Base-by-base conservation (phyloP, 35 echinoderm and acorn worm species). In the Strongylocentrotus purpuratus region DNA sequence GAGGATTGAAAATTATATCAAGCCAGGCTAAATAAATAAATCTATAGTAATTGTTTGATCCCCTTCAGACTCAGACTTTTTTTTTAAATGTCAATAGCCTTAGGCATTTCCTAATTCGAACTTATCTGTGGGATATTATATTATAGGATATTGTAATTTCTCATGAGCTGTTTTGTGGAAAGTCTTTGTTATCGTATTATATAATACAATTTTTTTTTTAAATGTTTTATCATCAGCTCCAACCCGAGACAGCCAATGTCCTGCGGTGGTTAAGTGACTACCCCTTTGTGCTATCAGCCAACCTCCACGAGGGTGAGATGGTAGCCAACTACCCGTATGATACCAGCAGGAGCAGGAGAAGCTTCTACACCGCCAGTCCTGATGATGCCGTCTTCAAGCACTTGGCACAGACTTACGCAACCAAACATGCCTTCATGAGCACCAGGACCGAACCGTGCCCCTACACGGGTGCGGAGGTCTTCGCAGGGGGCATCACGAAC, bases 251-350 rank as follows among this genome's bases (percentile, higher is more conserved):
- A 33, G 86, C 93, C 55, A 97, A 97, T 18, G 86, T 95, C 48
- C 96, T 98, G 7, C 28, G 94, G 15, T 99, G 98, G 98, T 61
- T 98, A 22, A 60, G 95, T 14, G 95, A 98, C 31, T 97, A 97
- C 91, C 97, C 97, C 10, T 99, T 99, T 46, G 97, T 99, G 31
- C 41, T 99, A 14, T 99, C 98, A 2, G 98, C 97, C 33, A 99
- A 99, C 33, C 92, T 99, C 14, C 98, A 99, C 86, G 97, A 99
- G 31, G 98, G 97, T 0, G 97, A 98, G n/a, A 46, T 98, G 92
- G 98, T 99, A 9, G 98, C 98, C 3, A 99, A 99, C 47, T 99
- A 98, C 65, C 98, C 98, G 1, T 99, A 98, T 92, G 98, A 99
- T 52, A 98, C 94, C 46, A 97, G 96, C 45, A 95, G 97, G 17